Evolutionary conservation across 1,140 invertebrate genomes (phyloP), one percentile per base, ranked within the genome.

Genomic region (Phymorhynchus buccinoides): DNA sequence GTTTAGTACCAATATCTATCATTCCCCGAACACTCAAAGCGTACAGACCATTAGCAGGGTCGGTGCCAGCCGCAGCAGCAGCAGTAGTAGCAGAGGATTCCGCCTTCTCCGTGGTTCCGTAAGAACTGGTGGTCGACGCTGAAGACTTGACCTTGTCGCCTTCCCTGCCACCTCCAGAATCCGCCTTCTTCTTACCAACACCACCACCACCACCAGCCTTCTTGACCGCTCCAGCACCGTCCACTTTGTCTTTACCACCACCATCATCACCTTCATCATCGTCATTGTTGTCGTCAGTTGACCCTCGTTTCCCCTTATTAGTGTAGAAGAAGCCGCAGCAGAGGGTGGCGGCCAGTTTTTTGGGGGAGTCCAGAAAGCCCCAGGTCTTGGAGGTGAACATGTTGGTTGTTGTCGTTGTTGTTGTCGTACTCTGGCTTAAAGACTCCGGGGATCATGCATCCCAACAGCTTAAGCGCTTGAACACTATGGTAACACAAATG

Each of bases 301-400:
- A n/a, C 14, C n/a, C 27, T 3, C 52, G 30, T 6, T 82, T 52
- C 32, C 41, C 41, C 39, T 32, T 44, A 3, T 41, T n/a, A 14
- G 81, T 71, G 68, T 32, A 22, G 56, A 35, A 22, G 35, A 79
- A 52, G 79, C 52, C 84, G 9, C 80, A 75, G 62, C 77, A 86
- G 56, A 66, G 66, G 9, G 62, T 32, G 6, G 80, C 30, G 35
- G 48, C 56, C 35, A 86, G 77, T 18, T 68, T 77, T 12, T 62
- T 37, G 37, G 83, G 75, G 30, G 83, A 84, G 83, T 79, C 78
- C 75, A 62, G 48, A 9, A 78, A 37, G 37, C 83, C 75, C 83
- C 75, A 84, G 16, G 78, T n/a, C 62, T 79, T 84, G 44, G 62
- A 62, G 41, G 32, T 68, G 44, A 84, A 84, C 83, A 84, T 84